Evolutionary conservation across 2,113 vertebrate species (phyloP).

Genomic region (Amblyornis subalaris): DNA sequence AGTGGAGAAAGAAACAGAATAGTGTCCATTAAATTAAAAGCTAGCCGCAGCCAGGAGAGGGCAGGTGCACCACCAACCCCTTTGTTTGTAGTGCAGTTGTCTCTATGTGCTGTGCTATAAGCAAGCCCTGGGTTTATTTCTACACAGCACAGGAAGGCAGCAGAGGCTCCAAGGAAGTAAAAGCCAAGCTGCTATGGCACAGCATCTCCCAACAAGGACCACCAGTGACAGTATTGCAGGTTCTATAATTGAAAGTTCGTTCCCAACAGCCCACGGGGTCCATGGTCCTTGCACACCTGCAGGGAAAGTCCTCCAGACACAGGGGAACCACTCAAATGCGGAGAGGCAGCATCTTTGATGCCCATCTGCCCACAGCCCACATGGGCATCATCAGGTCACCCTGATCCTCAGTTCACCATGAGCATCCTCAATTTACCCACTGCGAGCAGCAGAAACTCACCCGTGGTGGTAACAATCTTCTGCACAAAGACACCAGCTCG

Average conservation of each 20-base stretch:
- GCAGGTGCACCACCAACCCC: neutral
- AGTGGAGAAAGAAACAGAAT: constrained; percentile 24
- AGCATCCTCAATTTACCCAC: neutral
- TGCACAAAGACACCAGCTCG: constrained; percentile 95
- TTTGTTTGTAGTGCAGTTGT: neutral
- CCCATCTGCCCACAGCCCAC: neutral
- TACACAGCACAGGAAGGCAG: neutral
- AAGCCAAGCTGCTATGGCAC: neutral
- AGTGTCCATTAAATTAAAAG: neutral
- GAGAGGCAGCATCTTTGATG: neutral
- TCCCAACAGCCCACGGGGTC: neutral
- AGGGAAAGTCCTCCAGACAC: neutral
- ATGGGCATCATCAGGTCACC: constrained; percentile 53
- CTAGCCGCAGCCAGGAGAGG: neutral
- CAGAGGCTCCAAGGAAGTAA: neutral
- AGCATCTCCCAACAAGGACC: neutral
- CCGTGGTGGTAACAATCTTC: constrained; percentile 95
- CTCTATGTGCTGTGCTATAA: neutral
- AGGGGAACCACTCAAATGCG: neutral
- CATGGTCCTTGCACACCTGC: neutral
- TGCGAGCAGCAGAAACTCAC: constrained; percentile 64
- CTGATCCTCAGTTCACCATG: neutral
- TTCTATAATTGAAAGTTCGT: neutral
- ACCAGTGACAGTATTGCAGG: fast-evolving
- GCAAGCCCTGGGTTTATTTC: neutral